A percentile compares a stretch with the other conserved stretches of the same genome.
Evolutionary conservation across 2,113 vertebrate species (phyloP).

Genomic region (Panthera leo): DNA sequence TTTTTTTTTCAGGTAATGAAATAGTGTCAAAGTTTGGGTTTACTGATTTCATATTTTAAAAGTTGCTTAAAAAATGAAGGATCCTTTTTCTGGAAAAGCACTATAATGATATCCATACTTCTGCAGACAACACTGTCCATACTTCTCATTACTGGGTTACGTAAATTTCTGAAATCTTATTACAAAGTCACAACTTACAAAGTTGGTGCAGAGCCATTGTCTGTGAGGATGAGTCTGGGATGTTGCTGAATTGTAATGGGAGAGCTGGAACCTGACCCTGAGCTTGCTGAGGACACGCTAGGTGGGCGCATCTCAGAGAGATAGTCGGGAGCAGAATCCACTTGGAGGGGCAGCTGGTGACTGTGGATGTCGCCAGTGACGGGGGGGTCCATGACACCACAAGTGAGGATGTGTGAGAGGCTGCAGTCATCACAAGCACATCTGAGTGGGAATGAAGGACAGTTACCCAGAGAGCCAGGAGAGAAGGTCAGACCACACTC

Average conservation of each 20-base stretch:
- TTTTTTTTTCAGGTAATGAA: neutral
- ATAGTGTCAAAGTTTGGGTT: neutral
- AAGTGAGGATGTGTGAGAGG: slow-evolving; percentile 98
- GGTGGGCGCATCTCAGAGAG: slow-evolving; percentile 93
- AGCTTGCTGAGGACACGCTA: slow-evolving; percentile 96
- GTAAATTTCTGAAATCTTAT: neutral
- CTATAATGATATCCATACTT: accelerated
- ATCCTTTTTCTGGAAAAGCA: neutral
- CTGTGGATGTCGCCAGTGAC: slow-evolving; percentile 93
- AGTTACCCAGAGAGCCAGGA: neutral
- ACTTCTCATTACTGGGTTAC: neutral
- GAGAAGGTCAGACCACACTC: neutral
- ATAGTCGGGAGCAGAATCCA: slow-evolving; percentile 91
- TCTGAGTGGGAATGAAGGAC: slow-evolving; percentile 83
- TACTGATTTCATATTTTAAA: neutral
- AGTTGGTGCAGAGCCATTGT: slow-evolving; percentile 88
- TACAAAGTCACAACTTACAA: slow-evolving; percentile 89
- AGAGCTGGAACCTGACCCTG: slow-evolving; percentile 93
- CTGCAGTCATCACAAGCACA: slow-evolving; percentile 99
- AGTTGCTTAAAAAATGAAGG: neutral
- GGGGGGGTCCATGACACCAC: slow-evolving; percentile 98
- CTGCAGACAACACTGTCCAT: neutral
- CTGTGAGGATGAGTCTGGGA: slow-evolving; percentile 90
- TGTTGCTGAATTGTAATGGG: slow-evolving; percentile 94
- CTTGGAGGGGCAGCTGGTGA: slow-evolving; percentile 92